Conservation (phyloP, 2,113 vertebrate genomes). For the Cebidichthys violaceus region DNA sequence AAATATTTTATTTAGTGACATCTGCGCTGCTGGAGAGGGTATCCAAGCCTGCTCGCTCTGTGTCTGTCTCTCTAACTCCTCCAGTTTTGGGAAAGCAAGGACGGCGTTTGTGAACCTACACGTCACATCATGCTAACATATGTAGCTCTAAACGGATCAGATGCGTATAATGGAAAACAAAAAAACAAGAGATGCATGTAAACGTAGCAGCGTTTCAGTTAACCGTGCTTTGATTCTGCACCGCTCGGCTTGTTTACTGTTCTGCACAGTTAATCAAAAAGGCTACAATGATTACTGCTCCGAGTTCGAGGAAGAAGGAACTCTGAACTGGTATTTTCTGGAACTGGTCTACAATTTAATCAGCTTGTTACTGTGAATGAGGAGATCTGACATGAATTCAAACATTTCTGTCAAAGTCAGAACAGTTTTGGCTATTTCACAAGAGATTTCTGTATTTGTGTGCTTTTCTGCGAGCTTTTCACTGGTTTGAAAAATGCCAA, state of each 20-base stretch:
- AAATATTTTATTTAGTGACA: conserved; percentile 87
- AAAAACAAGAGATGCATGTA: background rate
- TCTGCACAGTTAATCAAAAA: background rate
- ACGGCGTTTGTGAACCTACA: conserved; percentile 40
- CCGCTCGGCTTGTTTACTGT: background rate
- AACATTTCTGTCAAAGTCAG: background rate
- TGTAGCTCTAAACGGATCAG: conserved; percentile 16
- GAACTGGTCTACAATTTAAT: background rate
- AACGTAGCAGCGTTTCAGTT: background rate
- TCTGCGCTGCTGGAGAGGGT: conserved; percentile 81
- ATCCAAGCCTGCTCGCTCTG: conserved; percentile 58
- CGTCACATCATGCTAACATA: conserved; percentile 37
- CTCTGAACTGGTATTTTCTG: background rate
- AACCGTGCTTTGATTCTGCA: background rate
- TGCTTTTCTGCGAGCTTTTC: background rate
- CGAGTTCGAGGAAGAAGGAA: background rate
- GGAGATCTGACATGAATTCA: background rate
- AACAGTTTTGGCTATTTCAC: background rate
- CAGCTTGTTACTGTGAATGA: background rate
- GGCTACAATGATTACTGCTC: background rate
- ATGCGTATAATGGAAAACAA: background rate
- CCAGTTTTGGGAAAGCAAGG: conserved; percentile 35
- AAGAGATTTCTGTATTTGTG: background rate
- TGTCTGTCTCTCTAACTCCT: conserved; percentile 54
- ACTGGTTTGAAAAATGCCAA: background rate